Evolutionary conservation across 2,888 invertebrate genomes (phyloP).

Genomic region (Zootermopsis nevadensis): DNA sequence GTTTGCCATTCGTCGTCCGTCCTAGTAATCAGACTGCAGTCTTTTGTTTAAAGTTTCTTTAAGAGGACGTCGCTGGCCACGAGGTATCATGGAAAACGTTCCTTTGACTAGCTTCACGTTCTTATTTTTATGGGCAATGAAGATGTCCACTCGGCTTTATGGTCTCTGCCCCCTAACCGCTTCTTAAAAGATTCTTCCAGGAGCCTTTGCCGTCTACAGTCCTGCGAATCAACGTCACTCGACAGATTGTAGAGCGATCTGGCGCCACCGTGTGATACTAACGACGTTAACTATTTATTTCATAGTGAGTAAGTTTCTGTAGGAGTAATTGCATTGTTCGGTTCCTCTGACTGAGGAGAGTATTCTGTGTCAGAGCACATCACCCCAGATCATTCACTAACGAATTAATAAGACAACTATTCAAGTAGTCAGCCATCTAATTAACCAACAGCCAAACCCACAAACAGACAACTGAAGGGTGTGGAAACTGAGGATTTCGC

Average conservation of each 20-base stretch:
- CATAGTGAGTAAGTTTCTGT: background rate
- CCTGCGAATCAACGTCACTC: background rate
- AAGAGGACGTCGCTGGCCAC: background rate
- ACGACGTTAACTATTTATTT: conserved; percentile 29
- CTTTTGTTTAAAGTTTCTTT: conserved; percentile 12
- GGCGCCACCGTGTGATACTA: conserved; percentile 34
- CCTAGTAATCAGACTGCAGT: background rate
- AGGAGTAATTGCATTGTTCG: conserved; percentile 21
- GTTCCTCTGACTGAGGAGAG: background rate
- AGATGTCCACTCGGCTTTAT: conserved; percentile 19
- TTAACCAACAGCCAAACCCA: too few relatives aligned
- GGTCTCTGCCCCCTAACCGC: conserved; percentile 8
- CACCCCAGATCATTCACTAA: too few relatives aligned
- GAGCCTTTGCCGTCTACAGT: background rate
- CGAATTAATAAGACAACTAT: too few relatives aligned
- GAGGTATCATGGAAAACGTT: background rate
- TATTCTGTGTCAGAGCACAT: background rate
- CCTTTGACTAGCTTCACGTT: background rate
- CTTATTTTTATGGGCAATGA: conserved; percentile 7
- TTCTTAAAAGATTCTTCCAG: conserved; percentile 7
- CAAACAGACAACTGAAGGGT: too few relatives aligned
- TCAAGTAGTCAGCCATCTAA: too few relatives aligned
- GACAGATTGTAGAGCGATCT: conserved; percentile 15
- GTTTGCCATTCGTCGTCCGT: too few relatives aligned
- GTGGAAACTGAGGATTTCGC: too few relatives aligned